These are phyloP conservation scores for Lepilemur septentrionalis DNA, from an alignment of 2,797 vertebrate genomes.

Conservation along the genomic window DNA sequence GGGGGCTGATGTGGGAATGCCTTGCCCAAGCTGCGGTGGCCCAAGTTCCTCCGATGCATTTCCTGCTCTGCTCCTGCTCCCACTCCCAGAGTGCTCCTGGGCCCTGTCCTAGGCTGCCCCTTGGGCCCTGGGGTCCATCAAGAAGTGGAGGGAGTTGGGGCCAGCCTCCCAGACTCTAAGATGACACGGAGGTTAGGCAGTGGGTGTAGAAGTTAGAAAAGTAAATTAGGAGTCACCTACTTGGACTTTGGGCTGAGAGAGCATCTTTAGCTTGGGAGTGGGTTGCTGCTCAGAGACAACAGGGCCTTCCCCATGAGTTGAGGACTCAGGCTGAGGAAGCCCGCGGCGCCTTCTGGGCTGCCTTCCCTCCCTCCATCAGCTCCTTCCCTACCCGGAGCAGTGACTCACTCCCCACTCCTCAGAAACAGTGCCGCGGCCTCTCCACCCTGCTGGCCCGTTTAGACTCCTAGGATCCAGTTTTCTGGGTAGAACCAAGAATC, in stretches of 20 bases:
- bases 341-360: neutral
- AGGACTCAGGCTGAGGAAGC: neutral
- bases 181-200: neutral
- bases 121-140: neutral
- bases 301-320: neutral
- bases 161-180: neutral
- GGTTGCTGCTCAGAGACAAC: neutral
- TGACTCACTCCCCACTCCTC: neutral
- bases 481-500: slow-evolving; percentile 8
- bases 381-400: neutral
- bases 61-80: neutral
- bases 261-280: neutral
- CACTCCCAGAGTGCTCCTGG: neutral
- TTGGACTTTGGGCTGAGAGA: neutral
- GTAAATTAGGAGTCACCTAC: neutral
- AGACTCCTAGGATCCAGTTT: neutral
- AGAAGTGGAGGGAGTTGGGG: neutral
- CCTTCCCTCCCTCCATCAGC: neutral
- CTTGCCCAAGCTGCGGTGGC: neutral
- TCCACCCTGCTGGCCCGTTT: neutral
- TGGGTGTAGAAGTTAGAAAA: neutral
- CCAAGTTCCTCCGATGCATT: neutral
- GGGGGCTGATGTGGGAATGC: neutral
- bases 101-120: neutral
- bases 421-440: neutral